phyloP scores from a whole-genome alignment of 2,888 invertebrate species.

The Latrodectus elegans region DNA sequence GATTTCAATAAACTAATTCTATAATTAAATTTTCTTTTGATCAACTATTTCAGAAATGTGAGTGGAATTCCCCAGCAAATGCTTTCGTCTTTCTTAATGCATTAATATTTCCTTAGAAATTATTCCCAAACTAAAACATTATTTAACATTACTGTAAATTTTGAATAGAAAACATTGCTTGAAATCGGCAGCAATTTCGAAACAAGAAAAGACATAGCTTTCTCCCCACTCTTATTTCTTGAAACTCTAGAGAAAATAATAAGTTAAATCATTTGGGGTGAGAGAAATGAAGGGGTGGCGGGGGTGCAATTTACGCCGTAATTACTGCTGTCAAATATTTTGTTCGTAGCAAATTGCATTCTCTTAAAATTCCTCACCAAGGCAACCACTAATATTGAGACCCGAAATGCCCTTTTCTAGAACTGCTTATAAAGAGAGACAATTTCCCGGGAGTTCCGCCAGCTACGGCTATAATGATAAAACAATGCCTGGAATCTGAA shows the following conservation, averaged over 20 bases:
- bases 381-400: slow-evolving; percentile 54
- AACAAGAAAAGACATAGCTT: background rate
- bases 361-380: slow-evolving; percentile 59
- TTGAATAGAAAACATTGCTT: background rate
- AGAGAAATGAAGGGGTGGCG: background rate
- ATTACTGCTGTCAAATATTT: slow-evolving; percentile 66
- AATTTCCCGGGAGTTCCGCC: slow-evolving; percentile 26
- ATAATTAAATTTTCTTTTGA: no score
- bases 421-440: slow-evolving; percentile 38
- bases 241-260: slow-evolving; percentile 28
- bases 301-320: slow-evolving; percentile 53
- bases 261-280: slow-evolving; percentile 43
- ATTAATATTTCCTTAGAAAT: no score
- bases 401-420: slow-evolving; percentile 24
- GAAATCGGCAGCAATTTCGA: background rate
- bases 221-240: background rate
- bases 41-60: no score
- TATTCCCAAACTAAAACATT: no score
- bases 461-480: slow-evolving; percentile 47
- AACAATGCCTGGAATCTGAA: slow-evolving; percentile 66
- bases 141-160: no score
- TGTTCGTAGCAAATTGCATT: slow-evolving; percentile 56
- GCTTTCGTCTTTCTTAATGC: no score
- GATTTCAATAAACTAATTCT: no score
- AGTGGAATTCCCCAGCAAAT: no score